A percentile compares a stretch with the other conserved stretches of the same genome.
Evolutionary conservation across 1,140 invertebrate species (phyloP).

Genomic region (Harlomillsia oculata): DNA sequence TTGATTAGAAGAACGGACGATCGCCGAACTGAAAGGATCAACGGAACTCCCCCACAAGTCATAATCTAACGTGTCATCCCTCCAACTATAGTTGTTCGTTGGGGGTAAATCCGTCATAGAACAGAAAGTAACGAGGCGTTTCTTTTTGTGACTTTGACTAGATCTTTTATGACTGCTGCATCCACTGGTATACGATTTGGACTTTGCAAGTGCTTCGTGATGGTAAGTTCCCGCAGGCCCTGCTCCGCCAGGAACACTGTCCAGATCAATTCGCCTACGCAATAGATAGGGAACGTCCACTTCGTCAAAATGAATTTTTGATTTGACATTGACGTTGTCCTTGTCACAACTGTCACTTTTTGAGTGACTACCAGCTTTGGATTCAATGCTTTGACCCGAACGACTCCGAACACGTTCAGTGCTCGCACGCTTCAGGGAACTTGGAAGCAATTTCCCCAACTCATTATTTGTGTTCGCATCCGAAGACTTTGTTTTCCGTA

Average conservation of each 20-base stretch:
- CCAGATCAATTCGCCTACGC: constrained; percentile 21
- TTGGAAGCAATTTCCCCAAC: neutral
- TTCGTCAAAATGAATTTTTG: constrained; percentile 23
- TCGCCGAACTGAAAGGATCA: constrained; percentile 6
- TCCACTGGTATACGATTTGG: constrained; percentile 28
- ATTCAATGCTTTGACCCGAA: no score
- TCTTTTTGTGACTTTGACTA: neutral
- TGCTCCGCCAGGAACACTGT: neutral
- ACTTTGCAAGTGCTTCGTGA: constrained; percentile 24
- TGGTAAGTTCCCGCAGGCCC: constrained; percentile 1
- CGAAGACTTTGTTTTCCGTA: constrained; percentile 7
- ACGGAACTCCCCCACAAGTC: no score
- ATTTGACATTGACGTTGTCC: neutral
- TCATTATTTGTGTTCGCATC: no score
- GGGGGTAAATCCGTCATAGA: constrained; percentile 24
- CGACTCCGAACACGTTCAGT: no score
- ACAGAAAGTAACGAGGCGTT: constrained; percentile 12
- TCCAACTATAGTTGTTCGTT: constrained; percentile 18
- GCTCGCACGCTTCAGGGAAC: neutral
- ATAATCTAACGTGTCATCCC: constrained; percentile 25
- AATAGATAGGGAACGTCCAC: constrained; percentile 30
- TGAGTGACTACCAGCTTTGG: no score
- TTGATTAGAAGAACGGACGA: neutral
- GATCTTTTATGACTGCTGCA: neutral
- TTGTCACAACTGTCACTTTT: neutral